Base-by-base conservation (phyloP, 2,113 vertebrate species). In the Acanthisitta chloris region DNA sequence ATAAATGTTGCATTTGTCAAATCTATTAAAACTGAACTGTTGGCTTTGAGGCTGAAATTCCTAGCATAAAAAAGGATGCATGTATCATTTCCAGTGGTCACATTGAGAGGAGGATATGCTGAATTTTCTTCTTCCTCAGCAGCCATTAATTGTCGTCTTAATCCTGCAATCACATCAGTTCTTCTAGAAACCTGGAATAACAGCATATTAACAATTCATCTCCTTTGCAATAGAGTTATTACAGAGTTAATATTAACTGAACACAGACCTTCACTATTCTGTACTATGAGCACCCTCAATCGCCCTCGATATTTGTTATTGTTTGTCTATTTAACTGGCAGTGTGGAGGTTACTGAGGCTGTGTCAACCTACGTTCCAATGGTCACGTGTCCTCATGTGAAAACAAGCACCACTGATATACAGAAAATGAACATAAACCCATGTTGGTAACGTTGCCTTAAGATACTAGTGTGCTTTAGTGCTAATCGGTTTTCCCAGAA, bases 1-100 rank as follows among this genome's bases (percentile, higher is more conserved):
- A 92, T 43, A 95, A 98, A 98, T 25, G 97, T 98, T 40, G 34
- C 24, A 69, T 97, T 96, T 72, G 96, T 96, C 90, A 98, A 65
- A 91, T 98, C 96, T 55, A 97, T 67, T 25, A 48, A 38, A 45
- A 81, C 14, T 9, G 88, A 91, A 52, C 9, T 36, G n/a, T 86
- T 96, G 38, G 51, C 79, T 86, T 34, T 94, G 43, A 98, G 72
- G 55, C n/a, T 95, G 89, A 98, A 96, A 80, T 96, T 88, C 33
- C 55, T 76, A 43, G 97, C 98, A 8, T 97, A 90, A 77, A 98
- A 97, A 72, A 98, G 94, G 89, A 98, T 98, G 93, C 98, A 98
- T 2, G 45, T 95, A 13, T 25, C 1, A 55, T 94, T 96, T 48
- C 96, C 97, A 95, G 51, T 85, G 72, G 97, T 97, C 62, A 98